A percentile compares a stretch with the other conserved stretches of the same genome.
Evolutionary conservation across 2,797 vertebrate species (phyloP).

Genomic region (Trachurus trachurus): DNA sequence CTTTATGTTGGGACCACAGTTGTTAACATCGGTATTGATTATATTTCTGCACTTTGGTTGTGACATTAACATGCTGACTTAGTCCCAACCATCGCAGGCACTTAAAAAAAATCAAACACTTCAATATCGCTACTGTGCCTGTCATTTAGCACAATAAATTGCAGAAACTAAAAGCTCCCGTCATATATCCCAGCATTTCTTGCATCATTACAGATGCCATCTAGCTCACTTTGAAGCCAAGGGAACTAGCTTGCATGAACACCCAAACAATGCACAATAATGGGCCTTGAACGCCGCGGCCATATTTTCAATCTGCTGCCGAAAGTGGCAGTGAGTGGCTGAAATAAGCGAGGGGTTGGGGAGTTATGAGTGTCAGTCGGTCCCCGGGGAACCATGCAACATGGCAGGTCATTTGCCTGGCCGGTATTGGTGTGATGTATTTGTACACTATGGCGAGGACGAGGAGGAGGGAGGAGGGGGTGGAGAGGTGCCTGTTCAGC

Average conservation of each 20-base stretch:
- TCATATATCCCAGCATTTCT: conserved; percentile 44
- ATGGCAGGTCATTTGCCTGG: conserved; percentile 75
- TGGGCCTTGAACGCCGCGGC: conserved; percentile 37
- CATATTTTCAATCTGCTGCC: conserved; percentile 61
- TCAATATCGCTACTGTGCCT: background rate
- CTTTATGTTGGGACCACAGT: background rate
- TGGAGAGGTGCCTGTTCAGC: conserved; percentile 51
- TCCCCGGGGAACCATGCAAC: conserved; percentile 59
- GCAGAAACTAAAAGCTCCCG: conserved; percentile 24
- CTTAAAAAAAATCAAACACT: conserved; percentile 15
- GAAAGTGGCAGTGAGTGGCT: conserved; percentile 60
- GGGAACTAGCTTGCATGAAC: conserved; percentile 41
- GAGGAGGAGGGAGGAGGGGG: no score
- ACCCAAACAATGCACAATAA: conserved; percentile 53
- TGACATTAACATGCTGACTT: conserved; percentile 26
- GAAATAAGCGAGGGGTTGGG: conserved; percentile 57
- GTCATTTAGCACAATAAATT: background rate
- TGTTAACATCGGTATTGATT: conserved; percentile 33
- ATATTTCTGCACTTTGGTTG: background rate
- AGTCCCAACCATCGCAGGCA: background rate
- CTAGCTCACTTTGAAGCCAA: conserved; percentile 32
- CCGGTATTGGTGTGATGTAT: conserved; percentile 65
- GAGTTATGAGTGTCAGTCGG: conserved; percentile 65
- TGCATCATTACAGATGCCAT: conserved; percentile 45
- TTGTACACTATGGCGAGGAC: conserved; percentile 29